Percentiles rank a stretch among this genome's conserved stretches.
Conservation (phyloP, 2,113 vertebrate genomes). For the Eclectus roratus region DNA sequence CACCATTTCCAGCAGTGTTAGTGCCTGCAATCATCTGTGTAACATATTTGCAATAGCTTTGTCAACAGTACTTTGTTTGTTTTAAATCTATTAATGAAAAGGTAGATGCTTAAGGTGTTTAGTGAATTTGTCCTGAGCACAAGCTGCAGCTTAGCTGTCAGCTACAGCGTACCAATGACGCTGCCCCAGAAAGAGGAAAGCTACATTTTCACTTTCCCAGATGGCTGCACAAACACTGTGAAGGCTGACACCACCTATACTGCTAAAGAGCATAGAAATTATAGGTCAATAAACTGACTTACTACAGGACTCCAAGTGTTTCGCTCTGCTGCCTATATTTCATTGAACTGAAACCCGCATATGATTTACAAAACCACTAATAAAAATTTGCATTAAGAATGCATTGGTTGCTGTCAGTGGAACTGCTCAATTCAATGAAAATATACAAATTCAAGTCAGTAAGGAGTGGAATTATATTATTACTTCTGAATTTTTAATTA, state of each 20-base stretch:
- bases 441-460: neutral
- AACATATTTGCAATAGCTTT: neutral
- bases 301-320: neutral
- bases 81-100: slow-evolving; percentile 26
- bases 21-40: neutral
- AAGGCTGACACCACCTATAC: neutral
- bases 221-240: neutral
- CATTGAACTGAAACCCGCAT: neutral
- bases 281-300: neutral
- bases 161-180: neutral
- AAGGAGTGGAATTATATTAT: neutral
- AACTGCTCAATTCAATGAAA: neutral
- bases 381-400: neutral
- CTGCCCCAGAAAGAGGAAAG: neutral
- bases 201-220: neutral
- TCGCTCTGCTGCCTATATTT: neutral
- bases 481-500: neutral
- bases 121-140: neutral
- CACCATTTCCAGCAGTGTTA: neutral
- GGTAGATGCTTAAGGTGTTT: neutral
- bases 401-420: neutral
- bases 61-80: neutral
- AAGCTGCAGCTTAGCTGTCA: neutral
- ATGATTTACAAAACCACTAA: neutral
- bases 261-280: neutral